Conservation (phyloP, 1,140 invertebrate species). For the Coenobita brevimanus region DNA sequence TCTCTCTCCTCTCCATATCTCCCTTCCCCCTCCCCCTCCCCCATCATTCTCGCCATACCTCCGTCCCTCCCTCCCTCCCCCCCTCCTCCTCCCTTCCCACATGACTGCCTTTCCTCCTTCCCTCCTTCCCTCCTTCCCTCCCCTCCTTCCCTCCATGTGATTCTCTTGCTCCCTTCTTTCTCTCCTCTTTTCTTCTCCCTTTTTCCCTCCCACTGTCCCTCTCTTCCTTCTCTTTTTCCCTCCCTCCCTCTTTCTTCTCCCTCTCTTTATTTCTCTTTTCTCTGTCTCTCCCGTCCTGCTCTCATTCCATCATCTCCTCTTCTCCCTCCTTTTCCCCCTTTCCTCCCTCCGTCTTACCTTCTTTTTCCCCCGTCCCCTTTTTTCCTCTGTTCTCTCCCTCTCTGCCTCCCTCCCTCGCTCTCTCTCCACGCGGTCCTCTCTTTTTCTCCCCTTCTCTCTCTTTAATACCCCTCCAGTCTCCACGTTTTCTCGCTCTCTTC, state of each 20-base stretch:
- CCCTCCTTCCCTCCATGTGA: background rate
- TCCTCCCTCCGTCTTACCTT: background rate
- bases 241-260: background rate
- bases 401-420: background rate
- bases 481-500: no score
- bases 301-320: background rate
- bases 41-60: background rate
- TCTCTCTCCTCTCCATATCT: background rate
- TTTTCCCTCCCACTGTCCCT: background rate
- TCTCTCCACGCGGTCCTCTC: background rate
- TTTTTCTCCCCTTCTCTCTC: no score
- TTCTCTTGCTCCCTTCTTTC: slow-evolving; percentile 7
- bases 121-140: background rate
- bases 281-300: background rate
- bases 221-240: background rate
- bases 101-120: no score
- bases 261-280: background rate
- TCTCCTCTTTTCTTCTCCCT: background rate
- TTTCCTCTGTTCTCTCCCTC: background rate
- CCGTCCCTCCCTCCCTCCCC: no score
- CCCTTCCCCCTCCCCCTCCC: background rate
- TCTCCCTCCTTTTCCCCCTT: background rate
- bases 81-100: background rate
- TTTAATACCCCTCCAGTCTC: no score
- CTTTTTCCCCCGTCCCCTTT: background rate